Conservation (phyloP, 2,888 invertebrate species). For the Nymphalis polychloros region DNA sequence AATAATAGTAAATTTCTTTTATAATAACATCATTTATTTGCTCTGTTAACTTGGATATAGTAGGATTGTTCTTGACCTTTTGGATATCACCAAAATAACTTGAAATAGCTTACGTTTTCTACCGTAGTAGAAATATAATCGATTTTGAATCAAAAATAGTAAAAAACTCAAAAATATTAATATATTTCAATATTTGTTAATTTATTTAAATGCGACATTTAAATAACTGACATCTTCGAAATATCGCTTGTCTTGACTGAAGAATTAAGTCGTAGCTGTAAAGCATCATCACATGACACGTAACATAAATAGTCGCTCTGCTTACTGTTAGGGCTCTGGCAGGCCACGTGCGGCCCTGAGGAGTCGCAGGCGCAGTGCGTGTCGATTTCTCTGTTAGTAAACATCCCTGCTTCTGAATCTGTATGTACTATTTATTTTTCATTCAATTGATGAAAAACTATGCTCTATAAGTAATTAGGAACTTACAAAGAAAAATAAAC, state of each 20-base stretch:
- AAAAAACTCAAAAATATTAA: neutral
- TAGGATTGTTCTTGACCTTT: too few species aligned
- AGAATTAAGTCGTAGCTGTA: slow-evolving; percentile 44
- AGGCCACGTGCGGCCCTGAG: slow-evolving; percentile 51
- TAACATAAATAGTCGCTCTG: slow-evolving; percentile 59
- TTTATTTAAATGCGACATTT: neutral
- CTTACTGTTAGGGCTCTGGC: slow-evolving; percentile 55
- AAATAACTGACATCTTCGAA: slow-evolving; percentile 14
- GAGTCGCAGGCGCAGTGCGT: slow-evolving; percentile 52
- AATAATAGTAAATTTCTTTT: too few species aligned
- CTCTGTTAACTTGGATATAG: too few species aligned
- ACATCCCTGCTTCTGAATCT: slow-evolving; percentile 44
- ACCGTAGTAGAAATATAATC: too few species aligned
- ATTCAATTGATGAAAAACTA: too few species aligned
- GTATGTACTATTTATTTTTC: slow-evolving; percentile 16
- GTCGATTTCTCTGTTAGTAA: slow-evolving; percentile 49
- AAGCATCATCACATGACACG: slow-evolving; percentile 46
- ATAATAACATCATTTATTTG: too few species aligned
- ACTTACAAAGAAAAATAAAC: too few species aligned
- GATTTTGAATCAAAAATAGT: neutral
- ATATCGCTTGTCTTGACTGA: slow-evolving; percentile 24
- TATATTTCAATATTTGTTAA: too few species aligned
- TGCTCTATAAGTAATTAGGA: too few species aligned
- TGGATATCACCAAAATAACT: too few species aligned
- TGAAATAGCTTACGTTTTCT: too few species aligned